Conservation (phyloP, 1,140 invertebrate species). For the Drosophila nikananu region DNA sequence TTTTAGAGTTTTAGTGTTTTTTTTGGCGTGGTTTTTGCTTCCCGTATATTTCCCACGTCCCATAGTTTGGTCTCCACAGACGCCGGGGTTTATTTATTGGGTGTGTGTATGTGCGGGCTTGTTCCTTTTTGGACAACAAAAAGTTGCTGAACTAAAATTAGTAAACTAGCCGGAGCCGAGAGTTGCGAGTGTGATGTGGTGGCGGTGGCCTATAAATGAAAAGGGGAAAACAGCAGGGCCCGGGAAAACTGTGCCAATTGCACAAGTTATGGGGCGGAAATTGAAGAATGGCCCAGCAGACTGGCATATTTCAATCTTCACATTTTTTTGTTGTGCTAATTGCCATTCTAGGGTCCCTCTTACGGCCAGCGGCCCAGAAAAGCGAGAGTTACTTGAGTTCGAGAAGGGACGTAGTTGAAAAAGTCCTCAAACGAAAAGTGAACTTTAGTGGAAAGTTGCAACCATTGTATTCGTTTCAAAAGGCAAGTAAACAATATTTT, state of each 20-base stretch:
- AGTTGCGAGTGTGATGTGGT: conserved; percentile 37
- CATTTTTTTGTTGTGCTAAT: conserved; percentile 34
- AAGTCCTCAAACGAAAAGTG: conserved; percentile 4
- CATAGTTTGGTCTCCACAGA: conserved; percentile 60
- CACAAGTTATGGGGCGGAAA: conserved; percentile 57
- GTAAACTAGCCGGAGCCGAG: conserved; percentile 45
- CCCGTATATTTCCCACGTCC: conserved; percentile 72
- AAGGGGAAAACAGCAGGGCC: conserved; percentile 13
- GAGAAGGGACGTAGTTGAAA: conserved; percentile 15
- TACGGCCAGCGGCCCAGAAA: conserved; percentile 19
- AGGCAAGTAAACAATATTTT: background rate
- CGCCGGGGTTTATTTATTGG: conserved; percentile 69
- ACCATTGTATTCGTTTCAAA: conserved; percentile 4
- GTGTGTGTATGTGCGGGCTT: conserved; percentile 19
- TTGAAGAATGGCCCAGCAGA: conserved; percentile 28
- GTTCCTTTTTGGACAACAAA: conserved; percentile 56
- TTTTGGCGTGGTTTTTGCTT: conserved; percentile 66
- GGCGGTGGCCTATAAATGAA: conserved; percentile 41
- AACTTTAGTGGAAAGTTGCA: background rate
- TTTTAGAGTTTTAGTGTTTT: conserved; percentile 30
- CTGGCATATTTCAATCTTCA: conserved; percentile 36
- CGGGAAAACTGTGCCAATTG: conserved; percentile 68
- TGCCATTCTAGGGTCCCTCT: conserved; percentile 21
- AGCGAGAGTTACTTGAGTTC: conserved; percentile 32
- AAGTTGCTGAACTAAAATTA: conserved; percentile 64